Base-by-base conservation (phyloP, 2,888 invertebrate genomes). In the Protodeltote pygarga region DNA sequence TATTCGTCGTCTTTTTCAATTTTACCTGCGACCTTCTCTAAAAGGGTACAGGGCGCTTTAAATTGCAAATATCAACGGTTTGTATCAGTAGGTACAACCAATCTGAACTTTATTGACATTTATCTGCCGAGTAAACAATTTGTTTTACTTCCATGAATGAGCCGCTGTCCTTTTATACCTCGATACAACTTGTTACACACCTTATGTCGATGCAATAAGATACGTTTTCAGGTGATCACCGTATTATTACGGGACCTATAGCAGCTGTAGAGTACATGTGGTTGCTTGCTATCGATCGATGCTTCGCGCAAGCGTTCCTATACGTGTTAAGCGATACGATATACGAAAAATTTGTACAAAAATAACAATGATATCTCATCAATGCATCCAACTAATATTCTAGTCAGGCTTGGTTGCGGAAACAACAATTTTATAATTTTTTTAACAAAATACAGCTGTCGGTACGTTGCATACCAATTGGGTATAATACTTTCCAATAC, bases 231-330 rank as follows among this genome's bases (percentile, higher is more conserved):
- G 10, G 10, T 50, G 25, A 29, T 13, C 6, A 16, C 28, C 31
- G 29, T 16, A 14, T 33, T 24, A 29, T 52, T 40, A 37, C 53
- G 16, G 33, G 62, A 54, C 61, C 55, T 65, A 61, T 65, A 69
- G 68, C 71, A 72, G 62, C 70, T 74, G 68, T n/a, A n/a, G n/a
- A n/a, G n/a, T 72, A 62, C 59, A 65, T 66, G 46, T 52, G 33
- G 31, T 33, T 19, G 16, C 34, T 33, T 19, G 16, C 34, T 85
- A 90, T 90, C 81, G 90, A 89, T 88, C 83, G 75, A 51, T 47
- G 44, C 58, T 62, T 60, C 88, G 89, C 90, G 90, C 90, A 90
- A 81, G 90, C 90, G 90, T 89, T 75, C 65, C 28, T 40, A 49
- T 53, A 39, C 55, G 34, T 49, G 34, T 21, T 45, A 34, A 24